Evolutionary conservation across 2,888 invertebrate species (phyloP).

Genomic region (Pseudanteris insignis): DNA sequence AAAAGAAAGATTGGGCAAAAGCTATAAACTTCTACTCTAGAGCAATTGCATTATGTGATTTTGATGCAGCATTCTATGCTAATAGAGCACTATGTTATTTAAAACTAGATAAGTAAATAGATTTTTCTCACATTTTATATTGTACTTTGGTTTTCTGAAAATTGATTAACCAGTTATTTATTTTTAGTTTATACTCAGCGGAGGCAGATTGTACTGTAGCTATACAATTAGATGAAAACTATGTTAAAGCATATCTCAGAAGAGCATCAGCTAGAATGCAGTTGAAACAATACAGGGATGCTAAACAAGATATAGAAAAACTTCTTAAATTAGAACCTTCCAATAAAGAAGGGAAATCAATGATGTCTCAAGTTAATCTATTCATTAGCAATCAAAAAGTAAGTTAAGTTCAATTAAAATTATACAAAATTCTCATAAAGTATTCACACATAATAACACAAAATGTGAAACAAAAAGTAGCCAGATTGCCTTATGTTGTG

Average conservation of each 20-base stretch:
- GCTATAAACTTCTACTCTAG: constrained; percentile 88
- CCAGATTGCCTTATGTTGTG: too few relatives aligned
- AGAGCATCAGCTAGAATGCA: constrained; percentile 80
- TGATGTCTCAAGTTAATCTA: constrained; percentile 70
- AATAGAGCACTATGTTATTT: constrained; percentile 89
- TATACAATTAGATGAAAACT: constrained; percentile 78
- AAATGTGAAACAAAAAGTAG: too few relatives aligned
- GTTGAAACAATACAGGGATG: constrained; percentile 77
- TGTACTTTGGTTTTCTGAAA: too few relatives aligned
- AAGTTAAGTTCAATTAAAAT: background rate
- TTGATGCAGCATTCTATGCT: constrained; percentile 83
- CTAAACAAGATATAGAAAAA: constrained; percentile 76
- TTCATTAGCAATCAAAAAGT: constrained; percentile 69
- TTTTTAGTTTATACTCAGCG: constrained; percentile 73
- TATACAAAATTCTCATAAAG: background rate
- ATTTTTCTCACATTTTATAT: too few relatives aligned
- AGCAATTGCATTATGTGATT: constrained; percentile 84
- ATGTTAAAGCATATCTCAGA: constrained; percentile 86
- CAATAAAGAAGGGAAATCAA: constrained; percentile 75
- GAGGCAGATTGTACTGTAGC: constrained; percentile 85
- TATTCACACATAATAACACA: too few relatives aligned
- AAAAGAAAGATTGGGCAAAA: constrained; percentile 80
- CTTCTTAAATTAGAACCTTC: constrained; percentile 81
- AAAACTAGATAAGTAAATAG: constrained; percentile 78
- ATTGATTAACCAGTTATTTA: too few relatives aligned